These are phyloP conservation scores for Fistularia commersonii DNA, from an alignment of 2,797 vertebrate genomes.

Conservation along the genomic window DNA sequence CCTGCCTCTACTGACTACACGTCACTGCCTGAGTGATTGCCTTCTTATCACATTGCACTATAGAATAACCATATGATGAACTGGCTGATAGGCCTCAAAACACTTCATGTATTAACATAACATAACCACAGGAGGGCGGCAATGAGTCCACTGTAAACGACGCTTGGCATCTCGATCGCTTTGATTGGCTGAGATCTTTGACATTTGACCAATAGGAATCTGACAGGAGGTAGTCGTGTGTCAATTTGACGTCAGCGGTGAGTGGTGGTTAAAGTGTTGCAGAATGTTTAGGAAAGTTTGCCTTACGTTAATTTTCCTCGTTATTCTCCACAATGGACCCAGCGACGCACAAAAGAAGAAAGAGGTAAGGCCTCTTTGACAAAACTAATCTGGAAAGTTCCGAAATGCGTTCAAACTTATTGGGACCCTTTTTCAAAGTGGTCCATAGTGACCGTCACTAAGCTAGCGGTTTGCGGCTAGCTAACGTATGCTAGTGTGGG, in stretches of 20 bases:
- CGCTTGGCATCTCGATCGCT: no score
- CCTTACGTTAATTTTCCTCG: slow-evolving; percentile 32
- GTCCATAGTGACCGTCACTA: neutral
- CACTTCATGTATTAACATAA: no score
- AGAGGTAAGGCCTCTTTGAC: slow-evolving; percentile 55
- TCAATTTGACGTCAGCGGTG: neutral
- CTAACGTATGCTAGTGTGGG: no score
- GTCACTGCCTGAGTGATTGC: no score
- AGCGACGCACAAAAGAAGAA: slow-evolving; percentile 72
- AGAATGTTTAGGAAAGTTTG: slow-evolving; percentile 70
- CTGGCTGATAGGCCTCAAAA: no score
- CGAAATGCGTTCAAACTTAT: accelerated
- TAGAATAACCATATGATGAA: no score
- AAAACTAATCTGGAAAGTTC: accelerated
- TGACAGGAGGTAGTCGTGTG: slow-evolving; percentile 45
- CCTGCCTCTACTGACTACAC: no score
- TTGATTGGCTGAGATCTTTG: slow-evolving; percentile 19
- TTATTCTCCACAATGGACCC: slow-evolving; percentile 20
- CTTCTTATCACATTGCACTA: no score
- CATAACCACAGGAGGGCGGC: neutral
- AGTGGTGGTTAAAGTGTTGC: neutral
- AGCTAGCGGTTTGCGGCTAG: neutral
- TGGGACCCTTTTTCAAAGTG: neutral
- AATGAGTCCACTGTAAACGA: neutral
- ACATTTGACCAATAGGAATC: slow-evolving; percentile 51